Percentiles rank a stretch among this genome's conserved stretches.
Conservation (phyloP, 1,140 invertebrate species). For the Epicauta chinensis region DNA sequence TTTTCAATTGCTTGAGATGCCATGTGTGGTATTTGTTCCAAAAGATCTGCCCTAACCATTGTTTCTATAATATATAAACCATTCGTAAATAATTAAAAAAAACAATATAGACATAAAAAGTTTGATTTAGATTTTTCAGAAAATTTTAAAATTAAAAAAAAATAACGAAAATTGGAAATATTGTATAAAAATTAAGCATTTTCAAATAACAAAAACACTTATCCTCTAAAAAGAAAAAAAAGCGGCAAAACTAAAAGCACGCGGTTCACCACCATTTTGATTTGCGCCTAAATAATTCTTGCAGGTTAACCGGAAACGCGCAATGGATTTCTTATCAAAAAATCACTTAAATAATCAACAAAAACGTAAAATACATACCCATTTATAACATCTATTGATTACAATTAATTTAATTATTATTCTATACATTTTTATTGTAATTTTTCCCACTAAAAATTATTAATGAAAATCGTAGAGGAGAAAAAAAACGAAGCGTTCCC, state of each 20-base stretch:
- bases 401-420: too few species aligned
- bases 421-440: too few species aligned
- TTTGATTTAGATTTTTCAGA: too few species aligned
- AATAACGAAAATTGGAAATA: too few species aligned
- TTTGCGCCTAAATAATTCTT: slow-evolving; percentile 34
- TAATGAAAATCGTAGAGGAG: background rate
- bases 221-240: slow-evolving; percentile 18
- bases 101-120: too few species aligned
- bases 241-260: slow-evolving; percentile 36
- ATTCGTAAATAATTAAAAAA: too few species aligned
- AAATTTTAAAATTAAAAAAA: too few species aligned
- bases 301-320: slow-evolving; percentile 39
- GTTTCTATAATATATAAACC: slow-evolving; percentile 27
- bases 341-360: background rate
- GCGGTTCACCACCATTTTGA: slow-evolving; percentile 42
- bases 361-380: background rate
- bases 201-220: too few species aligned
- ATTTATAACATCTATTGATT: too few species aligned
- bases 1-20: slow-evolving; percentile 30
- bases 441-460: too few species aligned
- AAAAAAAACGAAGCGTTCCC: slow-evolving; percentile 22
- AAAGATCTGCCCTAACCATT: slow-evolving; percentile 24
- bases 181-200: too few species aligned
- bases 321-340: slow-evolving; percentile 2
- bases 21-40: slow-evolving; percentile 36